Conservation (phyloP, 2,888 invertebrate species). For the Hyles lineata region DNA sequence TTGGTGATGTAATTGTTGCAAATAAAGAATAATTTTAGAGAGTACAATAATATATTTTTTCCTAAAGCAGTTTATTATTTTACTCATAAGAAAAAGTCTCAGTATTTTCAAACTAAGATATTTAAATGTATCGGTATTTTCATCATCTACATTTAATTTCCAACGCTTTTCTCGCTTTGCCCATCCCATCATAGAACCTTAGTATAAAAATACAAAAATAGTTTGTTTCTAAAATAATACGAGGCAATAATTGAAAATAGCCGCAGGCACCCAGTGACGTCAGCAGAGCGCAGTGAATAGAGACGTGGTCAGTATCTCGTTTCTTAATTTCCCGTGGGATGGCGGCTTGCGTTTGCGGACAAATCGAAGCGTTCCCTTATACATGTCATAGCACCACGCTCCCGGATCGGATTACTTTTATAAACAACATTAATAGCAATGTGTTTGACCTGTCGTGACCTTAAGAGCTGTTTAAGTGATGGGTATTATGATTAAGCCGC, state of each 20-base stretch:
- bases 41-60: no score
- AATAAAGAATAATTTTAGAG: no score
- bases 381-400: constrained; percentile 62
- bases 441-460: constrained; percentile 32
- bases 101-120: no score
- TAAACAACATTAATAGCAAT: constrained; percentile 59
- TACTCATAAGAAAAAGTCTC: no score
- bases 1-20: neutral
- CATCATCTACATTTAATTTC: no score
- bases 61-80: no score
- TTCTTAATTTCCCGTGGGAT: constrained; percentile 80
- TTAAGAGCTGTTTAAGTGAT: constrained; percentile 8
- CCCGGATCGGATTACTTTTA: constrained; percentile 63
- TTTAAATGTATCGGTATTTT: no score
- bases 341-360: constrained; percentile 66
- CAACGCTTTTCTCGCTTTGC: no score
- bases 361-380: constrained; percentile 75
- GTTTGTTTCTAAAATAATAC: constrained; percentile 39
- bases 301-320: constrained; percentile 75
- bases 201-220: neutral
- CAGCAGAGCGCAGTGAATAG: constrained; percentile 37
- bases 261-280: constrained; percentile 35
- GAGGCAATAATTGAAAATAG: constrained; percentile 50
- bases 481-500: no score
- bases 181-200: no score